Conservation (phyloP, 1,140 invertebrate species). For the Lucilia sericata region DNA sequence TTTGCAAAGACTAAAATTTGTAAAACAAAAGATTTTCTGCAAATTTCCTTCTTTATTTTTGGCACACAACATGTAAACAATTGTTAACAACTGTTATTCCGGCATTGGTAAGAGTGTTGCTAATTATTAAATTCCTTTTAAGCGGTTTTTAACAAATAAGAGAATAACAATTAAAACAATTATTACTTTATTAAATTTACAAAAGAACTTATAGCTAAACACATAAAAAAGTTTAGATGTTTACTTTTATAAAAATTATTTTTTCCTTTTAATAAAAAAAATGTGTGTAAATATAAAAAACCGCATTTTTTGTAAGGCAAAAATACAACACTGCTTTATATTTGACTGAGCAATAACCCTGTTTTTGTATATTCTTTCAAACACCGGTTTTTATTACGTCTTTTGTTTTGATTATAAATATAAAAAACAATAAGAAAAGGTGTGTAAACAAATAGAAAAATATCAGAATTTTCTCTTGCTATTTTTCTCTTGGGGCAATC, state of each 20-base stretch:
- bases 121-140: no score
- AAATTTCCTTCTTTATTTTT: not conserved
- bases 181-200: no score
- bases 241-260: no score
- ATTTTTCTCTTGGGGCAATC: not conserved
- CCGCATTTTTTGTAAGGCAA: not conserved
- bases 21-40: not conserved
- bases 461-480: not conserved
- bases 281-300: no score
- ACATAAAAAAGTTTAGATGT: no score
- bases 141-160: no score
- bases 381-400: slow-evolving; percentile 12
- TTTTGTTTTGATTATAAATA: not conserved
- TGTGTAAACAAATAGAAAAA: slow-evolving; percentile 11
- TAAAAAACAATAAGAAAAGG: not conserved
- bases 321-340: not conserved
- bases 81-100: not conserved
- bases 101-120: no score
- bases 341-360: not conserved
- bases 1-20: not conserved
- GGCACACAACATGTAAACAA: slow-evolving; percentile 38
- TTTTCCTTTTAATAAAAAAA: no score
- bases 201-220: no score
- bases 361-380: not conserved
- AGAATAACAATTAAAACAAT: no score